phyloP scores from a whole-genome alignment of 2,888 invertebrate genomes.

The Dasysyrphus tricinctus region DNA sequence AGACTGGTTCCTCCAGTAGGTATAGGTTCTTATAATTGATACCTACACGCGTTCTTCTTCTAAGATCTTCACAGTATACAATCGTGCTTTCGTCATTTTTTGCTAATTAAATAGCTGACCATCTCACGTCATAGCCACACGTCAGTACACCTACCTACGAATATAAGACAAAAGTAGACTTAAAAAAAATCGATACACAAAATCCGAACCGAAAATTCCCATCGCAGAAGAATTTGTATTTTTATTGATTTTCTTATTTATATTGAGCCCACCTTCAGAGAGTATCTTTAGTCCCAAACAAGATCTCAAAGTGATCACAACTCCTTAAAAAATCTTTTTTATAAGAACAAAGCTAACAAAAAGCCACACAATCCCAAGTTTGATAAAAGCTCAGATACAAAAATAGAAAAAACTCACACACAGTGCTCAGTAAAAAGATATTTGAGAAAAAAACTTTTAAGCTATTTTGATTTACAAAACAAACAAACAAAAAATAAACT shows the following conservation, averaged over 20 bases:
- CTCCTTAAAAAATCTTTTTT: slow-evolving; percentile 3
- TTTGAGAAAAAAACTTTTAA: slow-evolving; percentile 14
- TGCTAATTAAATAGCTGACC: slow-evolving; percentile 40
- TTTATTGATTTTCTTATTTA: slow-evolving; percentile 67
- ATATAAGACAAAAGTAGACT: slow-evolving; percentile 21
- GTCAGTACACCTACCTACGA: slow-evolving; percentile 31
- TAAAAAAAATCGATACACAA: neutral
- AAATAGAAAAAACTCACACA: slow-evolving; percentile 24
- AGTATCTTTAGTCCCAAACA: slow-evolving; percentile 73
- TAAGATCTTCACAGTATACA: slow-evolving; percentile 26
- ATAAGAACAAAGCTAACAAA: slow-evolving; percentile 5
- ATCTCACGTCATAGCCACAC: slow-evolving; percentile 50
- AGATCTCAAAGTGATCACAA: slow-evolving; percentile 66
- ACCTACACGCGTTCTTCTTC: slow-evolving; percentile 33
- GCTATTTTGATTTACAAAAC: slow-evolving; percentile 37
- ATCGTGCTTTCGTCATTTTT: slow-evolving; percentile 63
- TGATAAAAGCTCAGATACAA: slow-evolving; percentile 9
- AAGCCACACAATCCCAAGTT: slow-evolving; percentile 1
- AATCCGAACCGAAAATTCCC: slow-evolving; percentile 40
- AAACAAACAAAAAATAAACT: slow-evolving; percentile 16
- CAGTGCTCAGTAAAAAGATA: slow-evolving; percentile 4
- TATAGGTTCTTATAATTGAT: slow-evolving; percentile 54
- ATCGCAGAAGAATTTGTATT: slow-evolving; percentile 25
- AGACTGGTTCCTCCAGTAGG: slow-evolving; percentile 67
- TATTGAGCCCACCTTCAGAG: slow-evolving; percentile 61